phyloP scores from a whole-genome alignment of 2,113 vertebrate species.

The Silurus asotus region DNA sequence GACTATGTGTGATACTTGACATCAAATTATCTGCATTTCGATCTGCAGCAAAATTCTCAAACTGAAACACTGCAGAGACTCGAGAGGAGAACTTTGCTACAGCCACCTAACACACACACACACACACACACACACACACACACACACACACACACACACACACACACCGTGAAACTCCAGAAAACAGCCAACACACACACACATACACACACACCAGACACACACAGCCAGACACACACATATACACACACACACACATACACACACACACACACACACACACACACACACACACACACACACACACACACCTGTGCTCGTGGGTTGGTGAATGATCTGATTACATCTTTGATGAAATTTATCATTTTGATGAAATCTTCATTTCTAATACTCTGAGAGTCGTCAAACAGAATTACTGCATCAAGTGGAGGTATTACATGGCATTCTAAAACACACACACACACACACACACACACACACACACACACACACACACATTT shows the following conservation, averaged over 20 bases:
- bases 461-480: not conserved
- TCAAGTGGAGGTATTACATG: slow-evolving; percentile 61
- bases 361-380: slow-evolving; percentile 68
- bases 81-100: slow-evolving; percentile 56
- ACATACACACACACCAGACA: no score
- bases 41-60: slow-evolving; percentile 52
- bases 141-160: not conserved
- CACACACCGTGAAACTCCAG: not conserved
- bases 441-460: slow-evolving; percentile 61
- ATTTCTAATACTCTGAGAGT: slow-evolving; percentile 59
- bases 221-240: slow-evolving; percentile 51
- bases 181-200: not conserved
- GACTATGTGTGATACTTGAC: slow-evolving; percentile 35
- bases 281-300: not conserved
- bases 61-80: slow-evolving; percentile 51
- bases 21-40: slow-evolving; percentile 46
- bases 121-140: not conserved
- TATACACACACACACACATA: slow-evolving; percentile 73
- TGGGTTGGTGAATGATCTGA: slow-evolving; percentile 58
- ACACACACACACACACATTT: not conserved
- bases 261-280: slow-evolving; percentile 63
- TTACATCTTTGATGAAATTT: slow-evolving; percentile 66
- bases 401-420: slow-evolving; percentile 73
- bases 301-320: slow-evolving; percentile 62
- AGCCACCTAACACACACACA: slow-evolving; percentile 49